phyloP scores from a whole-genome alignment of 2,888 invertebrate species.

The Elmis aenea region DNA sequence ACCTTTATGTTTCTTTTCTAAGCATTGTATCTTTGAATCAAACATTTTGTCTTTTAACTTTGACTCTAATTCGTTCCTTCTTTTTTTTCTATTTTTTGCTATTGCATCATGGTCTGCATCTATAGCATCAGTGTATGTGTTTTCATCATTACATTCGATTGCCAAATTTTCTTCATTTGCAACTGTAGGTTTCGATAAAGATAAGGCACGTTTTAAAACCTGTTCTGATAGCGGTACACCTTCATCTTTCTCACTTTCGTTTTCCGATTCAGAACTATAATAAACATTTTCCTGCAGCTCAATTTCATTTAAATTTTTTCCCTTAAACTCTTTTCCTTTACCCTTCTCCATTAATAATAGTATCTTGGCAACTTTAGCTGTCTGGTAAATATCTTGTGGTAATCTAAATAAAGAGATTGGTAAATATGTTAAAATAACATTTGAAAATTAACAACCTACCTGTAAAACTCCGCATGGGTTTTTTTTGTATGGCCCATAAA shows the following conservation, averaged over 20 bases:
- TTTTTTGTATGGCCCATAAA: conserved; percentile 19
- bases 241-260: not conserved
- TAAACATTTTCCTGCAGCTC: conserved; percentile 6
- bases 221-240: not conserved
- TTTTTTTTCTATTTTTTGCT: too few relatives aligned
- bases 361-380: conserved; percentile 13
- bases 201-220: too few relatives aligned
- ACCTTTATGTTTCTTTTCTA: too few relatives aligned
- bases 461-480: conserved; percentile 19
- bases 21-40: too few relatives aligned
- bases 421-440: too few relatives aligned
- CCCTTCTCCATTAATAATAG: conserved; percentile 8
- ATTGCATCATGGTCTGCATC: too few relatives aligned
- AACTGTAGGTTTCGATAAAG: too few relatives aligned
- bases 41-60: too few relatives aligned
- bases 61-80: too few relatives aligned
- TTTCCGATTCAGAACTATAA: conserved; percentile 12
- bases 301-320: conserved; percentile 10
- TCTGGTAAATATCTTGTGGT: conserved; percentile 14
- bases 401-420: conserved; percentile 6
- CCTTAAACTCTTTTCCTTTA: conserved; percentile 9
- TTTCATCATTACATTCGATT: too few relatives aligned
- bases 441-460: conserved; percentile 10
- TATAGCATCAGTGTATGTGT: too few relatives aligned
- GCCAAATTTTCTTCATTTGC: conserved; percentile 2